A percentile compares a stretch with the other conserved stretches of the same genome.
Conservation (phyloP, 2,797 vertebrate species). For the Rhinatrema bivittatum region DNA sequence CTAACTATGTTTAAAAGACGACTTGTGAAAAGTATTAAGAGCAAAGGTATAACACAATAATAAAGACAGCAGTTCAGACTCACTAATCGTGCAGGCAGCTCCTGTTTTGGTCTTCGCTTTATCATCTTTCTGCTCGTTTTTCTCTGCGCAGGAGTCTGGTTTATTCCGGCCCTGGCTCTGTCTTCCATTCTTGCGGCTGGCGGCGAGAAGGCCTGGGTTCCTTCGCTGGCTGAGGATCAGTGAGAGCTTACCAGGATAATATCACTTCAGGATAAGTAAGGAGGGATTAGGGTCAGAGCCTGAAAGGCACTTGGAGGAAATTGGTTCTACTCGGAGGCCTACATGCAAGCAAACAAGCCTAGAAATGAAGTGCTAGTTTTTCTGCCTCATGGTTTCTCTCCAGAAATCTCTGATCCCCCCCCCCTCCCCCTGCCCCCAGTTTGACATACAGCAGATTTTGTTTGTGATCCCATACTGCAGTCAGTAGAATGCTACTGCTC, state of each 20-base stretch:
- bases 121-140: slow-evolving; percentile 22
- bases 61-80: slow-evolving; percentile 12
- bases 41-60: too few species aligned
- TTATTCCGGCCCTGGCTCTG: fast-evolving
- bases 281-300: slow-evolving; percentile 60
- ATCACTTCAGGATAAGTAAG: slow-evolving; percentile 46
- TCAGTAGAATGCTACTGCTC: too few species aligned
- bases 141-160: background rate
- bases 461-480: too few species aligned
- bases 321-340: background rate
- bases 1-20: too few species aligned
- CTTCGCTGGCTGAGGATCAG: slow-evolving; percentile 9
- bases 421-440: too few species aligned
- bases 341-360: background rate
- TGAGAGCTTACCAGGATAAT: slow-evolving; percentile 45
- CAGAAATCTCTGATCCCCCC: too few species aligned
- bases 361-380: too few species aligned
- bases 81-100: slow-evolving; percentile 25
- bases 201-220: background rate
- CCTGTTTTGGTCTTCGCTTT: slow-evolving; percentile 38
- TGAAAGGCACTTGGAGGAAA: slow-evolving; percentile 14
- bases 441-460: too few species aligned
- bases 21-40: too few species aligned
- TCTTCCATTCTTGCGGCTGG: background rate
- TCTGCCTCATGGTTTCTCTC: too few species aligned